phyloP scores from a whole-genome alignment of 2,797 vertebrate species.

The Protonibea diacanthus region DNA sequence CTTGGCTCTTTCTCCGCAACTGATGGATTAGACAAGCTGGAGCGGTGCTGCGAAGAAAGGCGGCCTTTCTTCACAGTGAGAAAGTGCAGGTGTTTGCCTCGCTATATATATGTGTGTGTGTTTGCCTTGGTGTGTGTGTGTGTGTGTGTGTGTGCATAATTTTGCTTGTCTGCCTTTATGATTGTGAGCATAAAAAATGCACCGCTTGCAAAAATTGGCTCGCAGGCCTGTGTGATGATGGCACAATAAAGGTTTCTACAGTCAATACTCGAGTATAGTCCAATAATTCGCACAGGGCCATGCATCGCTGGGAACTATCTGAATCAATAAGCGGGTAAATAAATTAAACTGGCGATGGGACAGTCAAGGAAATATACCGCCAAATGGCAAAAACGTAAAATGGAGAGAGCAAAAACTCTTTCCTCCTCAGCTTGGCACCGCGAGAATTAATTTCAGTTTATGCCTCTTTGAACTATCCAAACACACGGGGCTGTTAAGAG shows the following conservation, averaged over 20 bases:
- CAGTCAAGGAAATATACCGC: constrained; percentile 40
- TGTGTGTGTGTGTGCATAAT: constrained; percentile 47
- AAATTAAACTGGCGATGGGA: constrained; percentile 59
- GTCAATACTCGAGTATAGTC: constrained; percentile 69
- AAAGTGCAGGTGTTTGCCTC: constrained; percentile 44
- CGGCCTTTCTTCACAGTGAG: constrained; percentile 36
- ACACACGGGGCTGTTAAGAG: constrained; percentile 16
- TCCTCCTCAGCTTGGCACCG: background rate
- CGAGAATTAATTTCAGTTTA: constrained; percentile 54
- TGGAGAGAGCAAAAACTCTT: constrained; percentile 22
- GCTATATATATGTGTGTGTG: constrained; percentile 15
- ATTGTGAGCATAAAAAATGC: constrained; percentile 72
- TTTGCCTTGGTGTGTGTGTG: constrained; percentile 23
- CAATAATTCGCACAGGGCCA: constrained; percentile 57
- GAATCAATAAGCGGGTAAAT: constrained; percentile 73
- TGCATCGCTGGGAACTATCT: constrained; percentile 65
- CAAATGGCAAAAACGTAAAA: constrained; percentile 46
- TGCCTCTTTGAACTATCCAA: constrained; percentile 38
- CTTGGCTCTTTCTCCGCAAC: constrained; percentile 57
- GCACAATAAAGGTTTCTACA: constrained; percentile 70
- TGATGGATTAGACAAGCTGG: constrained; percentile 73
- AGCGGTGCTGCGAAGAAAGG: constrained; percentile 41
- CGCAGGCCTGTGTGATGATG: constrained; percentile 64
- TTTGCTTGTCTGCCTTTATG: constrained; percentile 70
- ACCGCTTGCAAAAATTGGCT: constrained; percentile 68